phyloP scores from a whole-genome alignment of 1,140 invertebrate species.

The Euborellia annulipes region DNA sequence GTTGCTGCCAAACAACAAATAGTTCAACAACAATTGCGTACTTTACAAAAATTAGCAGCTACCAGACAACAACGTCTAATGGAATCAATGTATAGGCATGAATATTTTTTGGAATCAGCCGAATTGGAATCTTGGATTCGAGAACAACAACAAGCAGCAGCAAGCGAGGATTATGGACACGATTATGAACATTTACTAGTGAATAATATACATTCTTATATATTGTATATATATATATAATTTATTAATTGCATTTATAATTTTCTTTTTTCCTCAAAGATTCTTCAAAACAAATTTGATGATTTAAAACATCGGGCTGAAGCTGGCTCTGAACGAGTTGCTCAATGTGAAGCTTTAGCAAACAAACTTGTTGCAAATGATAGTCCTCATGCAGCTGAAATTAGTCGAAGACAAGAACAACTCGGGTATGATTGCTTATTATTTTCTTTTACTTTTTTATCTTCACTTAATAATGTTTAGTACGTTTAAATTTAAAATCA shows the following conservation, averaged over 20 bases:
- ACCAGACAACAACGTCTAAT: slow-evolving; percentile 69
- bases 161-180: slow-evolving; percentile 89
- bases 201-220: slow-evolving; percentile 22
- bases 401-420: slow-evolving; percentile 73
- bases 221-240: too few species aligned
- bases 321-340: slow-evolving; percentile 80
- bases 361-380: slow-evolving; percentile 78
- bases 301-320: slow-evolving; percentile 87
- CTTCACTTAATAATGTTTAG: too few species aligned
- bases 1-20: slow-evolving; percentile 62
- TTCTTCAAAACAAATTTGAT: slow-evolving; percentile 85
- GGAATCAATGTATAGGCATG: slow-evolving; percentile 80
- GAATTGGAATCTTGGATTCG: slow-evolving; percentile 91
- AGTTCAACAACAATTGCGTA: slow-evolving; percentile 60
- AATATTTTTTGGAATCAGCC: slow-evolving; percentile 79
- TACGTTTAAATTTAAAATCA: too few species aligned
- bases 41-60: slow-evolving; percentile 63
- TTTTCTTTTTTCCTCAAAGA: slow-evolving; percentile 29
- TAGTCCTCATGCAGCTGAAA: slow-evolving; percentile 74
- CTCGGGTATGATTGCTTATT: too few species aligned
- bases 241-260: slow-evolving; percentile 2
- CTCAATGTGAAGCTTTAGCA: slow-evolving; percentile 80
- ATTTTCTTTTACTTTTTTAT: too few species aligned
- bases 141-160: slow-evolving; percentile 78
- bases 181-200: slow-evolving; percentile 92